Base-by-base conservation (phyloP, 2,113 vertebrate species). In the Hippoglossus stenolepis region DNA sequence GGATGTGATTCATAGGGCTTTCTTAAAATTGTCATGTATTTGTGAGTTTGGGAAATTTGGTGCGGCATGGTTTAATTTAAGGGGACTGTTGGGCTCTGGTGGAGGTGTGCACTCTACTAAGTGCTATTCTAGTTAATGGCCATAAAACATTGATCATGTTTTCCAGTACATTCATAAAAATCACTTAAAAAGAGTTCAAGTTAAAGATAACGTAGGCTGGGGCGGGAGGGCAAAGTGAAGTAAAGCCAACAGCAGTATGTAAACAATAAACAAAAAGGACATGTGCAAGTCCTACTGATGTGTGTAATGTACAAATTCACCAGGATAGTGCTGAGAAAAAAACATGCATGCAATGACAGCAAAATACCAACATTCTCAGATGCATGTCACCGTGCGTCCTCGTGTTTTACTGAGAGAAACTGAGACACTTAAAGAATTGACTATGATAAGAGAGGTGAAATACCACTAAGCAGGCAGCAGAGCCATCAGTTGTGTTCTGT, bases 271-370 rank as follows among this genome's bases (percentile, higher is more conserved):
- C 15, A 63, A 31, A 49, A 71, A 31, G 26, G 40, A 70, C 67
- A 65, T 13, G 40, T 43, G 12, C 40, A 43, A 43, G 12, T 43
- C 2, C 40, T 72, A 65, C 12, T 53, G 4, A 43, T 10, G 10
- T 40, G 38, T 65, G 66, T 56, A 13, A 40, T 71, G 54, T 31
- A 69, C 31, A 77, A 17, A 38, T 49, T 47, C 47, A 53, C 57
- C 45, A 79, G 70, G 65, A 7, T 6, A 74, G 28, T 18, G 72
- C 70, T n/a, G 2, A 57, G 62, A 13, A 77, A 23, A 77, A 65
- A 63, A 71, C 64, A 78, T 68, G 43, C 86, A 54, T 75, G 83
- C 90, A 89, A 54, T 47, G 23, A 61, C 61, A 84, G 65, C 14
- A 73, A 51, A 65, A 65, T n/a, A 70, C 67, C 71, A 68, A 17